A percentile compares a stretch with the other conserved stretches of the same genome.
phyloP scores from a whole-genome alignment of 1,140 invertebrate species.

The Rhagoletis zephyria region DNA sequence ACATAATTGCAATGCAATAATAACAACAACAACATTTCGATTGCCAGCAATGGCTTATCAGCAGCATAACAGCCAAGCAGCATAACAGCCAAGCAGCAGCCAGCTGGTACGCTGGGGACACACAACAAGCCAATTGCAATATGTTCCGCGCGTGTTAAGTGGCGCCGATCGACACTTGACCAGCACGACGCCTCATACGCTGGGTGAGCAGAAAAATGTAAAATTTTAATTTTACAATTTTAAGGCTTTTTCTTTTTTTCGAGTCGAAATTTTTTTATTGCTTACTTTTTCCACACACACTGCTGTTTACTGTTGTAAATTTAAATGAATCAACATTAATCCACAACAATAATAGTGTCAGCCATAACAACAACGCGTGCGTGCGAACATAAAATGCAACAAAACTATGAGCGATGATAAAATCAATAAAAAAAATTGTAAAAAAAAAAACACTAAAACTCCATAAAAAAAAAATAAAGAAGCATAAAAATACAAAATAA shows the following conservation, averaged over 20 bases:
- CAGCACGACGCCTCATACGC: not conserved
- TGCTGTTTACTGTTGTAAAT: slow-evolving; percentile 46
- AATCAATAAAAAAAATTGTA: not conserved
- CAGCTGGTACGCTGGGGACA: slow-evolving; percentile 12
- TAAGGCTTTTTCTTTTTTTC: too few relatives aligned
- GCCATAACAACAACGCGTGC: not conserved
- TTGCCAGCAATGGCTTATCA: not conserved
- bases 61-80: too few relatives aligned
- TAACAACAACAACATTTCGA: not conserved
- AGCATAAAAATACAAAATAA: not conserved
- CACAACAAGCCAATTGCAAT: not conserved
- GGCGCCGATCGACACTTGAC: slow-evolving; percentile 31
- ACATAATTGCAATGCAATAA: slow-evolving; percentile 6
- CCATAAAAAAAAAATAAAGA: not conserved
- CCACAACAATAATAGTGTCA: not conserved
- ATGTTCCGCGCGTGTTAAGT: slow-evolving; percentile 33
- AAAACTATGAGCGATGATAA: not conserved
- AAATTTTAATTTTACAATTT: not conserved
- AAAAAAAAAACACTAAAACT: too few relatives aligned
- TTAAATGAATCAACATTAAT: slow-evolving; percentile 44
- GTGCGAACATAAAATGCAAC: not conserved
- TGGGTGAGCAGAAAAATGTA: not conserved
- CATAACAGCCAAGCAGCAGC: not conserved
- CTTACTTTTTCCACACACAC: not conserved
- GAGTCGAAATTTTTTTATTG: not conserved